Conservation (phyloP, 1,140 invertebrate genomes). For the Nephila pilipes region DNA sequence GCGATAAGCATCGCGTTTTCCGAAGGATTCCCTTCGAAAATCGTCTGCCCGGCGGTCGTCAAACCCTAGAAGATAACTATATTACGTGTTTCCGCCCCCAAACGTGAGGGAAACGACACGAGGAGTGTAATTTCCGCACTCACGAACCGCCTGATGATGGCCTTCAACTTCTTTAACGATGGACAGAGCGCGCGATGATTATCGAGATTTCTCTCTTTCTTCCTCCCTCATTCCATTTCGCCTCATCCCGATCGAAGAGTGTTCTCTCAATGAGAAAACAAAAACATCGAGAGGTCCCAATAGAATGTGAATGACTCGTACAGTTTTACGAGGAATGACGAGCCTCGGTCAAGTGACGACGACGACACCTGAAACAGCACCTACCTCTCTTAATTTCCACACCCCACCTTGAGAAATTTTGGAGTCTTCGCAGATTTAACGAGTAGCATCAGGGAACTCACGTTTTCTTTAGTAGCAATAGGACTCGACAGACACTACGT, state of each 20-base stretch:
- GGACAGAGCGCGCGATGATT: too few species aligned
- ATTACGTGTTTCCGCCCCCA: neutral
- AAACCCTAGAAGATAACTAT: neutral
- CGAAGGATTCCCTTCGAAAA: neutral
- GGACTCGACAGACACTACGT: too few species aligned
- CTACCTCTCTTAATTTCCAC: too few species aligned
- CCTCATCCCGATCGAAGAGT: neutral
- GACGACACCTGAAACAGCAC: too few species aligned
- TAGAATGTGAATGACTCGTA: neutral
- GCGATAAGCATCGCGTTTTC: too few species aligned
- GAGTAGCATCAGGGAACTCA: too few species aligned
- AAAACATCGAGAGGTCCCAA: neutral
- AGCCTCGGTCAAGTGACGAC: too few species aligned
- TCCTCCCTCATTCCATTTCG: neutral
- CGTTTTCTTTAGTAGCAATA: too few species aligned
- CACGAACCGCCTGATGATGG: neutral
- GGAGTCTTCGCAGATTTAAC: too few species aligned
- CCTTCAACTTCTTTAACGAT: neutral
- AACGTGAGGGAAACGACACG: neutral
- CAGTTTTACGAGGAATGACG: neutral
- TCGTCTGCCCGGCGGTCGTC: neutral
- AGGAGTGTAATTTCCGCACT: conserved; percentile 9
- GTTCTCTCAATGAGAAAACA: neutral
- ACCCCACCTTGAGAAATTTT: too few species aligned
- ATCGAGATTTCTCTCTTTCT: too few species aligned